Conservation (phyloP, 2,797 vertebrate genomes). For the Discoglossus pictus region DNA sequence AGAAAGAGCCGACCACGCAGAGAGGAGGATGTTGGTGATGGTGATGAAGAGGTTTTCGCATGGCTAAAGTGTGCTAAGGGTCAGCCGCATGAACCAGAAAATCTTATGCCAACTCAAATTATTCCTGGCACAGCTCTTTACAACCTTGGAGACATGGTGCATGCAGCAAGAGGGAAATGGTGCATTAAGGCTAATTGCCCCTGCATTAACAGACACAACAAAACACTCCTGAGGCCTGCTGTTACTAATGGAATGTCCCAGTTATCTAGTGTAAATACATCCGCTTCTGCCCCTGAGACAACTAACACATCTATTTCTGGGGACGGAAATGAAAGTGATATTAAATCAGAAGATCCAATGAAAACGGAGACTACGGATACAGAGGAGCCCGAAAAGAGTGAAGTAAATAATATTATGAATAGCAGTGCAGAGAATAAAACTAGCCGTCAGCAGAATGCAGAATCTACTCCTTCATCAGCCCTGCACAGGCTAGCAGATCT, state of each 20-base stretch:
- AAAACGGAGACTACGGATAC: constrained; percentile 60
- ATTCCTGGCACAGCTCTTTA: constrained; percentile 98
- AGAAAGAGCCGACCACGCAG: constrained; percentile 88
- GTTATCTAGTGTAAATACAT: constrained; percentile 77
- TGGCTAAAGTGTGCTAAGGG: constrained; percentile 99
- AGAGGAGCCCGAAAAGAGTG: constrained; percentile 67
- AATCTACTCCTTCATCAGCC: constrained; percentile 80
- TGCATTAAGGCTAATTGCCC: constrained; percentile 99
- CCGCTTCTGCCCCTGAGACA: constrained; percentile 64
- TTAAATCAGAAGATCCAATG: constrained; percentile 23
- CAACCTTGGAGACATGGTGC: constrained; percentile 98
- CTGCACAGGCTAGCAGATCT: constrained; percentile 97
- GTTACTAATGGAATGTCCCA: constrained; percentile 96
- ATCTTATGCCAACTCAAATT: constrained; percentile 98
- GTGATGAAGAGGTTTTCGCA: constrained; percentile 94
- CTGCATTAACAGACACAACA: constrained; percentile 90
- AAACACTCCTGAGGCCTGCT: constrained; percentile 85
- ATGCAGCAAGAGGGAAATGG: constrained; percentile 96
- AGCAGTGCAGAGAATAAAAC: constrained; percentile 73
- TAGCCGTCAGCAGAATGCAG: constrained; percentile 67
- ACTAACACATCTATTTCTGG: constrained; percentile 67
- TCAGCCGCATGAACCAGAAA: constrained; percentile 96
- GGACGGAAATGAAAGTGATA: constrained; percentile 51
- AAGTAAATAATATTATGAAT: constrained; percentile 57
- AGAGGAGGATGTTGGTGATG: constrained; percentile 84